Evolutionary conservation across 1,140 invertebrate species (phyloP).

Genomic region (Melipona quadrifasciata): DNA sequence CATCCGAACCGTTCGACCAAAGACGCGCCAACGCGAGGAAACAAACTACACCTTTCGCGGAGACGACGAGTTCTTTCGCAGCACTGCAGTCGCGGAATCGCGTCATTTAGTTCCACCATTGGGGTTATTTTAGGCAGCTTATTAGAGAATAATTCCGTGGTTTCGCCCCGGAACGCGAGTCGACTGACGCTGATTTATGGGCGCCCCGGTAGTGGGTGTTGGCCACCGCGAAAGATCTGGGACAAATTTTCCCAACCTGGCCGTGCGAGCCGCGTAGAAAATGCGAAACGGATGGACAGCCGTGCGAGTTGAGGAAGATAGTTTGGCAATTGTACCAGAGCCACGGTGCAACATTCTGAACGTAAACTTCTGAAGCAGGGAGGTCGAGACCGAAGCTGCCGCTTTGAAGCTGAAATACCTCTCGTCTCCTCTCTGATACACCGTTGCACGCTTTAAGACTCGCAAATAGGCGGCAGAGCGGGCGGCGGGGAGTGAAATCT

Average conservation of each 20-base stretch:
- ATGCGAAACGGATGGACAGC: conserved; percentile 1
- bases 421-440: background rate
- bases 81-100: background rate
- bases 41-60: background rate
- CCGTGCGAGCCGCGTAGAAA: background rate
- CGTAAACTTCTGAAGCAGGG: background rate
- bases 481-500: conserved; percentile 6
- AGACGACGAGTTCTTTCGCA: background rate
- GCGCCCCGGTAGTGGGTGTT: background rate
- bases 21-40: background rate
- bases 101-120: no score
- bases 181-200: conserved; percentile 20
- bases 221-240: conserved; percentile 15
- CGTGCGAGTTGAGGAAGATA: background rate
- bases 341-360: background rate
- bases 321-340: conserved; percentile 6
- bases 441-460: conserved; percentile 11
- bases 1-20: background rate
- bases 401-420: conserved; percentile 12
- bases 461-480: background rate
- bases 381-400: background rate
- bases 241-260: conserved; percentile 14
- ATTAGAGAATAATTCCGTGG: conserved; percentile 28
- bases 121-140: background rate
- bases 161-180: background rate